A percentile compares a stretch with the other conserved stretches of the same genome.
These are phyloP conservation scores for Archips crataeganus DNA, from an alignment of 2,888 invertebrate species.

Conservation along the genomic window DNA sequence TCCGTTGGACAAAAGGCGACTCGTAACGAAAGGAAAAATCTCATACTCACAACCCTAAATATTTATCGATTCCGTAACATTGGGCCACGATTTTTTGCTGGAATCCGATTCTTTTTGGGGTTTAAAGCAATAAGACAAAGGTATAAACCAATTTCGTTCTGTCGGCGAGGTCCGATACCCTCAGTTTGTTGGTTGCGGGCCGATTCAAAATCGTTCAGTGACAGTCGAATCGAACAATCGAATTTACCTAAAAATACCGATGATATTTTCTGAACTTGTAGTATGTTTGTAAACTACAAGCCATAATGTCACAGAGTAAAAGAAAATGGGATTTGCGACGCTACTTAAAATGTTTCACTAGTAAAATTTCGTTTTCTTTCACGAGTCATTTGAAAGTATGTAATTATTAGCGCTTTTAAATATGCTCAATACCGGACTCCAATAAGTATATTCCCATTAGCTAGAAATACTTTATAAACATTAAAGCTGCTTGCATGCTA, in stretches of 20 bases:
- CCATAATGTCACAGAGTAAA: too few relatives aligned
- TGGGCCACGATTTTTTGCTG: constrained; percentile 32
- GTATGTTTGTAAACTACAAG: too few relatives aligned
- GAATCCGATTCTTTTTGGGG: constrained; percentile 51
- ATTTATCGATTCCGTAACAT: constrained; percentile 36
- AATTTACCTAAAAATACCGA: constrained; percentile 4
- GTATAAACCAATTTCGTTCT: constrained; percentile 67
- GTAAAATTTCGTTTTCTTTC: too few relatives aligned
- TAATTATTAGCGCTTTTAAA: too few relatives aligned
- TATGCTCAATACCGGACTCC: too few relatives aligned
- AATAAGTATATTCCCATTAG: too few relatives aligned
- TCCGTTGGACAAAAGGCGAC: constrained; percentile 7
- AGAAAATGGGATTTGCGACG: too few relatives aligned
- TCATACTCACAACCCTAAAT: constrained; percentile 41
- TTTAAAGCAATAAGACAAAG: constrained; percentile 66
- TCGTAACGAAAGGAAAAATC: constrained; percentile 28
- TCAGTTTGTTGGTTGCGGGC: constrained; percentile 59
- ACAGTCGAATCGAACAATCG: constrained; percentile 19
- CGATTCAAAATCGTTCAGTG: constrained; percentile 49
- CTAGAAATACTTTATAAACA: too few relatives aligned
- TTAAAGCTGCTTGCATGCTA: too few relatives aligned
- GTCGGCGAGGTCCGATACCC: constrained; percentile 52
- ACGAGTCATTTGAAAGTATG: too few relatives aligned
- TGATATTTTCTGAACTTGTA: not conserved
- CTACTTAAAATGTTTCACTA: too few relatives aligned